Conservation (phyloP, 2,797 vertebrate species). For the Phoxinus dragarum region DNA sequence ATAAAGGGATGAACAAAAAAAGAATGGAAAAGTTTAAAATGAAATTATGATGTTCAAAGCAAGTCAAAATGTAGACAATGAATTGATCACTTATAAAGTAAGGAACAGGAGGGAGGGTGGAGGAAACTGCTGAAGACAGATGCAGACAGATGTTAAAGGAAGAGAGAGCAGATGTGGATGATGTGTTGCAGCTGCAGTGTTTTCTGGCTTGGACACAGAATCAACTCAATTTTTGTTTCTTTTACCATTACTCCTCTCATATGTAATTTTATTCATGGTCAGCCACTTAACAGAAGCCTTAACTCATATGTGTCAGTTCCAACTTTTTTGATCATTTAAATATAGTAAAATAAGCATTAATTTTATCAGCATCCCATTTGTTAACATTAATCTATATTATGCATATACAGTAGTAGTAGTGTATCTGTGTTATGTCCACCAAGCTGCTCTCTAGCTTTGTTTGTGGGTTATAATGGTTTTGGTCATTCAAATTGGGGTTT, state of each 20-base stretch:
- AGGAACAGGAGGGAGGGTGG: background rate
- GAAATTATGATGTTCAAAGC: conserved; percentile 15
- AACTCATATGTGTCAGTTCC: background rate
- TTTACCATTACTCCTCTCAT: background rate
- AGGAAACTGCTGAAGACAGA: conserved; percentile 31
- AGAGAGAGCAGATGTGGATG: background rate
- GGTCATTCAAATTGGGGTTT: background rate
- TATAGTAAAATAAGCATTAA: background rate
- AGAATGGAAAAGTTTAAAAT: background rate
- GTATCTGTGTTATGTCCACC: background rate
- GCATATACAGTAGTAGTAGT: background rate
- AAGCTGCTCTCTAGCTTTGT: background rate
- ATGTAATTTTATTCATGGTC: background rate
- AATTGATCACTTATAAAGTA: background rate
- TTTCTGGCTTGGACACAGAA: conserved; percentile 18
- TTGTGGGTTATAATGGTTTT: background rate
- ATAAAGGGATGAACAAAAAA: background rate
- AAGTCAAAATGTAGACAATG: background rate
- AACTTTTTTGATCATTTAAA: background rate
- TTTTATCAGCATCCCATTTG: background rate
- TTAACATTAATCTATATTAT: background rate
- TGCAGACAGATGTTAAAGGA: conserved; percentile 31
- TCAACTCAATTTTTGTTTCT: background rate
- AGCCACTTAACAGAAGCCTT: background rate
- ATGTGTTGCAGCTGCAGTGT: conserved; percentile 18